These are phyloP conservation scores for Hemithea aestivaria DNA, from an alignment of 2,888 invertebrate species.

Conservation along the genomic window DNA sequence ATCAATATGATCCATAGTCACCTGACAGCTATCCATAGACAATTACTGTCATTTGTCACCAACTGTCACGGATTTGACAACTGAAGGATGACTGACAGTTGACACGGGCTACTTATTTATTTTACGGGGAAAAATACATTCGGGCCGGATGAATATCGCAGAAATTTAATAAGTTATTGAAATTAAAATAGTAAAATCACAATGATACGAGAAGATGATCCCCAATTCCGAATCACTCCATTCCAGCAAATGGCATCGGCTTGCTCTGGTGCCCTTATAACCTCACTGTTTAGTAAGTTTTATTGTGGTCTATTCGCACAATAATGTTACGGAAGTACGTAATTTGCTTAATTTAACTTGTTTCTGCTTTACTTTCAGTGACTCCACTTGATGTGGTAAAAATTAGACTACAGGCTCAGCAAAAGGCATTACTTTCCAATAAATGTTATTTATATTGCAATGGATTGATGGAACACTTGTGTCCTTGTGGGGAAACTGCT, in stretches of 20 bases:
- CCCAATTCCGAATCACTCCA: constrained; percentile 86
- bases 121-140: constrained; percentile 18
- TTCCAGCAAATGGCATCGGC: constrained; percentile 91
- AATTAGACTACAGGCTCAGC: constrained; percentile 96
- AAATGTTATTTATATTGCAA: constrained; percentile 98
- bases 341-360: background rate
- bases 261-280: constrained; percentile 92
- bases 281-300: constrained; percentile 90
- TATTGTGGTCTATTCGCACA: constrained; percentile 4
- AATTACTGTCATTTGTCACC: too few relatives aligned
- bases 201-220: constrained; percentile 83
- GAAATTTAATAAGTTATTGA: constrained; percentile 6
- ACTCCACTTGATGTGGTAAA: constrained; percentile 99
- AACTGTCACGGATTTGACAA: too few relatives aligned
- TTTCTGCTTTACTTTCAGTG: constrained; percentile 79
- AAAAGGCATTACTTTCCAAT: constrained; percentile 88
- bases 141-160: constrained; percentile 23
- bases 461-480: constrained; percentile 98
- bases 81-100: constrained; percentile 10
- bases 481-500: constrained; percentile 84
- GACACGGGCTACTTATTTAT: constrained; percentile 1
- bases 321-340: background rate
- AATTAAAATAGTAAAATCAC: constrained; percentile 24
- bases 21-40: too few relatives aligned
- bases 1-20: too few relatives aligned